These are phyloP conservation scores for Frieseomelitta varia DNA, from an alignment of 1,140 invertebrate genomes.

Conservation along the genomic window DNA sequence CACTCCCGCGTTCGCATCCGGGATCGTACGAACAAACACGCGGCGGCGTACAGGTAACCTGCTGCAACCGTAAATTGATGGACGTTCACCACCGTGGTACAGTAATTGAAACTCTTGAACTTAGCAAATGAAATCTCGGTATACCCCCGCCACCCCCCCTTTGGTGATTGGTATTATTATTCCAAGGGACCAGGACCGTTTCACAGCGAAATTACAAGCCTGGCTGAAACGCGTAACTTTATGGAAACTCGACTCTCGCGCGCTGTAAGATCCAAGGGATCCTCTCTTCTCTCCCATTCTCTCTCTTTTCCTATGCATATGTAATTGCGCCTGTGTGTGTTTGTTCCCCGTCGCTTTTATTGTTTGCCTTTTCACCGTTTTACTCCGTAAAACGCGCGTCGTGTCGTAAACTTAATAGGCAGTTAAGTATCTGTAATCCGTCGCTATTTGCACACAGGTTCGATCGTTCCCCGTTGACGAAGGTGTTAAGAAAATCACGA, in stretches of 20 bases:
- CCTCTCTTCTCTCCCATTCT: not conserved
- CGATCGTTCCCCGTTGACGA: conserved; percentile 58
- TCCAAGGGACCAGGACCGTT: conserved; percentile 34
- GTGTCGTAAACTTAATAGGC: conserved; percentile 40
- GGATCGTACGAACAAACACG: conserved; percentile 40
- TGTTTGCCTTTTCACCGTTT: not conserved
- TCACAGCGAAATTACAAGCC: conserved; percentile 33
- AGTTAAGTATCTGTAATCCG: conserved; percentile 3
- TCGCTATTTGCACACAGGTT: conserved; percentile 4
- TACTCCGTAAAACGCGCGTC: conserved; percentile 10
- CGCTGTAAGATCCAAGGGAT: not conserved
- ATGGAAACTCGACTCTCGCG: conserved; percentile 5
- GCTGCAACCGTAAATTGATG: conserved; percentile 55
- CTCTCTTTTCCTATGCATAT: not conserved
- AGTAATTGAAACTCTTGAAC: conserved; percentile 62
- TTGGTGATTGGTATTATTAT: conserved; percentile 49
- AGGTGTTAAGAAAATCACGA: conserved; percentile 74
- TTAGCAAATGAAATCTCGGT: conserved; percentile 49
- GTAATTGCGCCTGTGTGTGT: not conserved
- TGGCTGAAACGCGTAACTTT: conserved; percentile 20
- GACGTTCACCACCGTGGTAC: conserved; percentile 23
- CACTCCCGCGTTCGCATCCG: conserved; percentile 49
- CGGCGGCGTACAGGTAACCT: conserved; percentile 10
- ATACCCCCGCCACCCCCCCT: no score
- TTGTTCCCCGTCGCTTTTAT: not conserved